Evolutionary conservation across 2,113 vertebrate species (phyloP), one percentile per base, ranked within the genome.

Genomic region (Neotoma lepida): DNA sequence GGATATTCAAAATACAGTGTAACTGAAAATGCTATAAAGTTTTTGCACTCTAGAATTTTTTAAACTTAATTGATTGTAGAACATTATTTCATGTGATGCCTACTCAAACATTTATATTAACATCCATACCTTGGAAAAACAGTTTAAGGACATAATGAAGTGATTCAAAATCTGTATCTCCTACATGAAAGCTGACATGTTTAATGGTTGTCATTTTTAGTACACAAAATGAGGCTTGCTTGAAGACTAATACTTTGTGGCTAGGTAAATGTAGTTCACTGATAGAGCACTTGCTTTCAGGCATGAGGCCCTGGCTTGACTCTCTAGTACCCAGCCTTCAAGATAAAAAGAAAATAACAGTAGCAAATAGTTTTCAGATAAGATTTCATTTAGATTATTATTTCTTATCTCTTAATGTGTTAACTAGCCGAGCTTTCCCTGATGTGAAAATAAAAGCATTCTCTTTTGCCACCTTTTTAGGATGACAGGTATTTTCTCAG

Each of bases 401-500:
- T 82, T 96, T 94, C n/a, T 77, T 58, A 91, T 85, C 89, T 74
- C 5, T 46, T 77, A 58, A 51, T 84, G 2, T 80, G 66, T 96
- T 96, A 56, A 94, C 70, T 28, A 17, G 18, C 41, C 73, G 26
- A 77, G 14, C 82, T 95, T 92, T 88, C 82, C 82, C 91, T 94
- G n/a, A 73, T 95, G 56, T 94, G 78, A 95, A 96, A 89, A 89
- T 86, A 35, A 95, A 93, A 90, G 18, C 56, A 91, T 92, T 93
- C 26, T 96, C 73, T 90, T 94, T 91, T 89, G 84, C 35, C 96
- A 63, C 94, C 46, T 71, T 96, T 90, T 93, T 97, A 99, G 99
- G 99, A 99, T 91, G 99, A 99, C 98, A 98, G 99, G 87, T 99
- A 99, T 98, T 99, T 99, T 96, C 98, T 99, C 96, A 99, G 99